Base-by-base conservation (phyloP, 35 echinoderm and acorn worm genomes). In the Heliocidaris erythrogramma region DNA sequence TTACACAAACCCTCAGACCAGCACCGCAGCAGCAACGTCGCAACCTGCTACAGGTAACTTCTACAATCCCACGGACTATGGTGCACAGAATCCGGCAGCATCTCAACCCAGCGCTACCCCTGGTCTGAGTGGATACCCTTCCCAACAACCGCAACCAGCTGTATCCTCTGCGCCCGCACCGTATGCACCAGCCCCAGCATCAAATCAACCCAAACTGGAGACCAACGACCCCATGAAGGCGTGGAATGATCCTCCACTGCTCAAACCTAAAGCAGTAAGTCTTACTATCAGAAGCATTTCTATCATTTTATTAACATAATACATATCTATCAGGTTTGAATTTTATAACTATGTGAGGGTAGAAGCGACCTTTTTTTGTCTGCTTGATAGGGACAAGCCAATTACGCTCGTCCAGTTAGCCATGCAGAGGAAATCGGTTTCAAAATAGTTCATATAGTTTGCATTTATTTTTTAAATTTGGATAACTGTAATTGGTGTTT, bases 221-320 rank as follows among this genome's bases (percentile, higher is more conserved):
- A 86, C 35, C 27, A 96, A 95, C 86, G 93, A 85, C 4, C 59
- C 61, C 5, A 69, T 42, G 16, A 92, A 93, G 92, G 97, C 95
- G 7, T 99, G 98, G 98, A 99, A 99, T 92, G 98, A 99, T 90
- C 97, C 98, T 56, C 98, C 98, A 92, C 21, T 94, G 0, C 50
- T 99, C 42, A 99, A 96, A 94, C 95, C 97, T 88, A 99, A 99
- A 93, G 95, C 92, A 91, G 96, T 95, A 56, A 93, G 96, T 95
- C 30, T 13, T 4, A 50, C 88, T 47, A 21, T 78, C 65, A 78
- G 35, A 42, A 42, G 35, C 3, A 42, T 42, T 42, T 42, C 35
- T 42, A 42, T 3, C 35, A 42, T 42, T 42, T 42, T 42, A 42
- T 42, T 42, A 42, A 3, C 35, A 42, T 1, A 42, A 42, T 42